phyloP scores from a whole-genome alignment of 1,140 invertebrate species.

The Papilio helenus region DNA sequence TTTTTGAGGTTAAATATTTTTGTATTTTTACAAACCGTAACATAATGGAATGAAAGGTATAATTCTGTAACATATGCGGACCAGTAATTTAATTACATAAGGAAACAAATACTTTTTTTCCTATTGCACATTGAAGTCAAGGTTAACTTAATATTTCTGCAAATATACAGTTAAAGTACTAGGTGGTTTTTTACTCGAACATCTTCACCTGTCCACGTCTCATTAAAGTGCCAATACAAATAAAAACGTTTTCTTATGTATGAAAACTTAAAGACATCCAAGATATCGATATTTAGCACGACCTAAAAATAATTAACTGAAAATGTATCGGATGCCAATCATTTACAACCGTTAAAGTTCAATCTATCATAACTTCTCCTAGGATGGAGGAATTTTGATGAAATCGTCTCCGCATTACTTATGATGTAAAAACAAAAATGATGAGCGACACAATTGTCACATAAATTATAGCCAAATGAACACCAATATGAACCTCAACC shows the following conservation, averaged over 20 bases:
- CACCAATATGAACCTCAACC: not conserved
- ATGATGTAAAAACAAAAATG: constrained; percentile 34
- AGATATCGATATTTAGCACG: too few species aligned
- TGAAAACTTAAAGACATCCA: too few species aligned
- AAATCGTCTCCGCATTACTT: constrained; percentile 21
- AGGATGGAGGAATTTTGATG: constrained; percentile 30
- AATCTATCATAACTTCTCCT: constrained; percentile 25
- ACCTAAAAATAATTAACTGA: not conserved
- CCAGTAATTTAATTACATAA: not conserved
- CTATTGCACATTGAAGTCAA: not conserved
- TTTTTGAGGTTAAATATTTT: constrained; percentile 24
- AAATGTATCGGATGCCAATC: not conserved
- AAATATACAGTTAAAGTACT: not conserved
- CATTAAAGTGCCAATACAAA: too few species aligned
- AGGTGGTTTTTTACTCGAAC: too few species aligned
- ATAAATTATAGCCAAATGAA: constrained; percentile 18
- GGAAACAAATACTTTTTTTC: not conserved
- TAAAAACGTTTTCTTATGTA: not conserved
- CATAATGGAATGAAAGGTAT: not conserved
- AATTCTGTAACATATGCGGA: not conserved
- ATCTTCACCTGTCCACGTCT: too few species aligned
- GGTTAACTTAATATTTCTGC: not conserved
- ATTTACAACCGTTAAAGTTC: not conserved
- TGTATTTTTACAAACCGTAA: not conserved
- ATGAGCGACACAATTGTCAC: constrained; percentile 31